A percentile compares a stretch with the other conserved stretches of the same genome.
These are phyloP conservation scores for Urocynchramus pylzowi DNA, from an alignment of 2,113 vertebrate species.

Conservation along the genomic window DNA sequence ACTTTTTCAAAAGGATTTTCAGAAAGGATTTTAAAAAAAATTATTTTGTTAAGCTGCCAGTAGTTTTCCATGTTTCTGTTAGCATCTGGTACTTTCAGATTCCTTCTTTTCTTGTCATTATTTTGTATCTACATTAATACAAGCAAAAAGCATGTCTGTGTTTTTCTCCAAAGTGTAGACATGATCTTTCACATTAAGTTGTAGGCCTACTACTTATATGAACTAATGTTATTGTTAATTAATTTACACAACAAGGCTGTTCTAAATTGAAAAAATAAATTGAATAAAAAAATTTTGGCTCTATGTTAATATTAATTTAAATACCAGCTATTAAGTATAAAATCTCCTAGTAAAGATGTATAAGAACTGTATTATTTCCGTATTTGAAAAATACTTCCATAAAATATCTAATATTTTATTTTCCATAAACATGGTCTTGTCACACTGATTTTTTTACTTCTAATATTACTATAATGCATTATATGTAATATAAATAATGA, in stretches of 20 bases:
- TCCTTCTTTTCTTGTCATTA: neutral
- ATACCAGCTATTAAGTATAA: neutral
- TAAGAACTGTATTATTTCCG: neutral
- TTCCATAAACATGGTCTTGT: neutral
- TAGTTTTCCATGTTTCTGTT: neutral
- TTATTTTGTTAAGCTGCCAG: neutral
- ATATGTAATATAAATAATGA: neutral
- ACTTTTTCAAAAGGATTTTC: neutral
- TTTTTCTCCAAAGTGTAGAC: neutral
- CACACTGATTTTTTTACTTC: conserved; percentile 45
- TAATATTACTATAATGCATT: neutral
- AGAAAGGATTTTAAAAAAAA: neutral
- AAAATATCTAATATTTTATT: neutral
- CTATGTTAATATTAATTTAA: neutral
- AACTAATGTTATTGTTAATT: conserved; percentile 21
- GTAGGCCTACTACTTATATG: neutral
- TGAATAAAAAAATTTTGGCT: conserved; percentile 25
- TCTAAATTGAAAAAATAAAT: conserved; percentile 44
- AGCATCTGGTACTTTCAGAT: neutral
- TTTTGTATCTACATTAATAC: neutral
- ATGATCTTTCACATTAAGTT: neutral
- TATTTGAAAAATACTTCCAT: neutral
- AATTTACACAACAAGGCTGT: conserved; percentile 24
- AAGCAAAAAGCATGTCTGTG: neutral
- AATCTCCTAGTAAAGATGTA: neutral